These are phyloP conservation scores for Notolepis coatsorum DNA, from an alignment of 2,797 vertebrate species.

Conservation along the genomic window DNA sequence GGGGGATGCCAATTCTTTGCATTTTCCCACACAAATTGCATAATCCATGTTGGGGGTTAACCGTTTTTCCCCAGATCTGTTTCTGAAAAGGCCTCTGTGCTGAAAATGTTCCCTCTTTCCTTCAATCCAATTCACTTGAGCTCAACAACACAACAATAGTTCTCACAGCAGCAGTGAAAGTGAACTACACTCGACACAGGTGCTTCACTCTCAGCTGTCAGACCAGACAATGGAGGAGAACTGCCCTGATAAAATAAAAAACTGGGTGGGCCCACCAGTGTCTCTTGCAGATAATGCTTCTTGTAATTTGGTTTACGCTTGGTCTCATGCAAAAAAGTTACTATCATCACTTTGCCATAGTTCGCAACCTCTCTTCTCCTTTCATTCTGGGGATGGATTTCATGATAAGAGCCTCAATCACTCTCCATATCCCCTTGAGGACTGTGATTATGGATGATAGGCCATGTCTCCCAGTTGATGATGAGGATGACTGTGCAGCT, in stretches of 20 bases:
- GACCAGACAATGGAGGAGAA: background rate
- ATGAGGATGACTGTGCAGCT: background rate
- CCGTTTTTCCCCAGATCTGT: no score
- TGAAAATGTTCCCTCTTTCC: no score
- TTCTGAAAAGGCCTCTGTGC: no score
- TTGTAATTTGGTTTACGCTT: slow-evolving; percentile 30
- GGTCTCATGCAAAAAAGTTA: slow-evolving; percentile 6
- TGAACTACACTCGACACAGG: slow-evolving; percentile 7
- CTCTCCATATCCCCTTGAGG: slow-evolving; percentile 29
- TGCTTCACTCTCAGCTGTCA: background rate
- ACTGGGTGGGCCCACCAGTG: slow-evolving; percentile 3
- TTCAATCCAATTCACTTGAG: no score
- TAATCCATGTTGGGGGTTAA: no score
- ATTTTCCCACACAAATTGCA: no score
- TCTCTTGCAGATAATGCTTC: background rate
- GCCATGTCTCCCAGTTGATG: background rate
- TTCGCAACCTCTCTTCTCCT: background rate
- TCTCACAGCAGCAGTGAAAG: no score
- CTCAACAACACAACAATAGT: no score
- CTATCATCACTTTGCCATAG: slow-evolving; percentile 23
- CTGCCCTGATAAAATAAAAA: background rate
- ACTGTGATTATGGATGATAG: slow-evolving; percentile 18
- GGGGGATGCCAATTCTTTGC: no score
- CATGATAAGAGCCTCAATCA: slow-evolving; percentile 30
- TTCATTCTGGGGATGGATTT: slow-evolving; percentile 46